Evolutionary conservation across 2,888 invertebrate species (phyloP).

Genomic region (Sinhomidia bicolor): DNA sequence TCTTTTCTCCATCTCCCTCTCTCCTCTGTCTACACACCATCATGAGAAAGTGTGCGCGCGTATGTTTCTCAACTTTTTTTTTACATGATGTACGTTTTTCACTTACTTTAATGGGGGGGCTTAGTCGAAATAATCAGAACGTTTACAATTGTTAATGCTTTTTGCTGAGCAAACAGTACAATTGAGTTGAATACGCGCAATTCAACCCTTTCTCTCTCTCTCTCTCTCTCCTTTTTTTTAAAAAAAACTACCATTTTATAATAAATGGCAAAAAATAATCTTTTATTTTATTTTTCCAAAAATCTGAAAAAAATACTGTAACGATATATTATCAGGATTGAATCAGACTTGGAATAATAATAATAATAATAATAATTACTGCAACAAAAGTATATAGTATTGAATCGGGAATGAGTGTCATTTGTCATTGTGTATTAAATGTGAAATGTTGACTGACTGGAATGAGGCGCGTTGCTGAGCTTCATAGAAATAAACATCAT

Average conservation of each 20-base stretch:
- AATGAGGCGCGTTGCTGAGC: slow-evolving; percentile 52
- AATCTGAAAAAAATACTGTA: slow-evolving; percentile 28
- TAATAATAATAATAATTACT: too few relatives aligned
- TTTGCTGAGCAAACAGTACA: not conserved
- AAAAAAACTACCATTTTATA: not conserved
- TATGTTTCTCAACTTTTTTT: not conserved
- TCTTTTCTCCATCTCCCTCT: not conserved
- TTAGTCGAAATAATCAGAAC: not conserved
- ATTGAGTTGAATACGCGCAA: not conserved
- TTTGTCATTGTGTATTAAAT: slow-evolving; percentile 55
- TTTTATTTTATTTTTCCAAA: slow-evolving; percentile 20
- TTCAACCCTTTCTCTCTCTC: slow-evolving; percentile 27
- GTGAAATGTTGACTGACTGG: slow-evolving; percentile 54
- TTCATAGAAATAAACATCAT: not conserved
- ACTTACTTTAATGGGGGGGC: slow-evolving; percentile 8
- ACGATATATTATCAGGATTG: too few relatives aligned
- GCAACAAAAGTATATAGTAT: not conserved
- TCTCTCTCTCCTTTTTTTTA: too few relatives aligned
- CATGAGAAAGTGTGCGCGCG: not conserved
- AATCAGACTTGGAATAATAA: too few relatives aligned
- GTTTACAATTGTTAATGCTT: not conserved
- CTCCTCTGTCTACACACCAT: not conserved
- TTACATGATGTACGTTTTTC: too few relatives aligned
- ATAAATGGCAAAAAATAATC: not conserved
- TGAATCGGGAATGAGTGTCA: slow-evolving; percentile 1